phyloP scores from a whole-genome alignment of 2,797 vertebrate genomes.

The Clarias fuscus region DNA sequence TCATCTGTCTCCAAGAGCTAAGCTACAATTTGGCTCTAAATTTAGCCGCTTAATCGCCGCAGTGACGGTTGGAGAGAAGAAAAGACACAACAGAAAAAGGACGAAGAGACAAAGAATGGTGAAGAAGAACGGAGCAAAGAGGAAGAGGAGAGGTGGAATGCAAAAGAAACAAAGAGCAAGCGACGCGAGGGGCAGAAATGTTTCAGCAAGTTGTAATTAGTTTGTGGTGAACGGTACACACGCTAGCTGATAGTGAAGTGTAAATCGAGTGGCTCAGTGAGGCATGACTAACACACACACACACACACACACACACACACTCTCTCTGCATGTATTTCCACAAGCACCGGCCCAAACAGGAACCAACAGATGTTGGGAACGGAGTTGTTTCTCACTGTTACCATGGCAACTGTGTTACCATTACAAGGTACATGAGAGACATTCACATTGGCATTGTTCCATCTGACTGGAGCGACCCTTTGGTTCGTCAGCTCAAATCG shows the following conservation, averaged over 20 bases:
- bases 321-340: background rate
- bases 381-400: background rate
- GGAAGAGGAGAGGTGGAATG: background rate
- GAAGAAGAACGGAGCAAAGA: constrained; percentile 30
- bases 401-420: background rate
- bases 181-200: background rate
- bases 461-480: background rate
- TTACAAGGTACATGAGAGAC: background rate
- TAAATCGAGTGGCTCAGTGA: background rate
- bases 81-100: background rate
- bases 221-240: constrained; percentile 58
- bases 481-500: background rate
- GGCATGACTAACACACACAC: background rate
- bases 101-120: constrained; percentile 10
- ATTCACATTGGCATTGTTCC: background rate
- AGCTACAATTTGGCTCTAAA: constrained; percentile 56
- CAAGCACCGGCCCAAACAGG: background rate
- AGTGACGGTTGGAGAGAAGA: constrained; percentile 2
- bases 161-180: background rate
- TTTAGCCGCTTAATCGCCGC: constrained; percentile 30
- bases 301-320: background rate
- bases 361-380: constrained; percentile 43
- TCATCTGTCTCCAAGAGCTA: constrained; percentile 61
- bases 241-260: background rate
- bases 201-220: constrained; percentile 73